These are phyloP conservation scores for Bombus sibiricus DNA, from an alignment of 1,140 invertebrate species.

Conservation along the genomic window DNA sequence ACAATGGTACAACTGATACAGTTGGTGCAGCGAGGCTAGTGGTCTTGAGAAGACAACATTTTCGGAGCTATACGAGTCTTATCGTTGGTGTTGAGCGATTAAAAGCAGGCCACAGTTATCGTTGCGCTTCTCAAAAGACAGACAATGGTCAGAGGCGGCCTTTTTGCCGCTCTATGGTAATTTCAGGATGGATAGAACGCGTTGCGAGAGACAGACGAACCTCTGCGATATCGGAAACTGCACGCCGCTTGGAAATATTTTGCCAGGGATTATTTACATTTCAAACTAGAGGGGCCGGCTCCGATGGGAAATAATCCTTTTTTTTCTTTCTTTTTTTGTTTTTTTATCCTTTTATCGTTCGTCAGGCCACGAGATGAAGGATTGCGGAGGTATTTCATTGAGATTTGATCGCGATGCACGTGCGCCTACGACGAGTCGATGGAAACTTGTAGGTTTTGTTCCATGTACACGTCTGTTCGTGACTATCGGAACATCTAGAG, in stretches of 20 bases:
- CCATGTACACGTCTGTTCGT: too few relatives aligned
- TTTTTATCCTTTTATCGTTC: not conserved
- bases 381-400: conserved; percentile 3
- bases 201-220: conserved; percentile 18
- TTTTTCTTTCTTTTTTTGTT: not conserved
- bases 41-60: not conserved
- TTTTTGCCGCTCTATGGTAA: conserved; percentile 37
- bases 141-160: not conserved
- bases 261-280: conserved; percentile 44
- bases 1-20: too few relatives aligned
- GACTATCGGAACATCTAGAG: not conserved
- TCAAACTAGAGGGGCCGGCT: conserved; percentile 22
- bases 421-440: not conserved
- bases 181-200: conserved; percentile 28
- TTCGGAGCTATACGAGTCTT: conserved; percentile 40
- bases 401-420: not conserved
- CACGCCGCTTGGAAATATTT: conserved; percentile 25
- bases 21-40: too few relatives aligned
- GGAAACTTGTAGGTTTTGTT: not conserved
- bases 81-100: conserved; percentile 57
- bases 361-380: not conserved
- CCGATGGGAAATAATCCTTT: not conserved
- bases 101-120: conserved; percentile 48
- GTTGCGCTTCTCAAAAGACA: conserved; percentile 58
- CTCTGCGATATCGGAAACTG: conserved; percentile 25